These are phyloP conservation scores for Flexamia atlantica DNA, from an alignment of 2,888 invertebrate genomes.

Conservation along the genomic window DNA sequence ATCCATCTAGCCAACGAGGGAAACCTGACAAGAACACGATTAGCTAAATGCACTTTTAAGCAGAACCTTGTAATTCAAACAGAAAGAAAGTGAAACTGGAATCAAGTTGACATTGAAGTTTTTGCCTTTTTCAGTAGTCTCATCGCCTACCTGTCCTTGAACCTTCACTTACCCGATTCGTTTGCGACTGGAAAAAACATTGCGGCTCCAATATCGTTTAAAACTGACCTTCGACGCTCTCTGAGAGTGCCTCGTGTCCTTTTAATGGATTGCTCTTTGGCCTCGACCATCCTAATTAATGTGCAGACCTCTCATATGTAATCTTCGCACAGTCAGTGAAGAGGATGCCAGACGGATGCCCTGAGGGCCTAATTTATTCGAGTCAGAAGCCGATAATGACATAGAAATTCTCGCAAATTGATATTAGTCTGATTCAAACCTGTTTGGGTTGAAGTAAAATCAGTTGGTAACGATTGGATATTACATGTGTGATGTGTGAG, in stretches of 20 bases:
- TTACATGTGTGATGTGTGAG: not conserved
- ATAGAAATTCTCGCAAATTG: not conserved
- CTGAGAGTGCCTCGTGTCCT: constrained; percentile 1
- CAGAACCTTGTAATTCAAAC: no score
- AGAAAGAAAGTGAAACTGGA: not conserved
- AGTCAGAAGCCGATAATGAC: not conserved
- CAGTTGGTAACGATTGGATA: not conserved
- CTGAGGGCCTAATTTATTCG: not conserved
- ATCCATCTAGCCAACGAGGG: no score
- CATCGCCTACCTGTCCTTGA: not conserved
- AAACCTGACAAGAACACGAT: no score
- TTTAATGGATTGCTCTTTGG: constrained; percentile 31
- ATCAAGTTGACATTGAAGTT: not conserved
- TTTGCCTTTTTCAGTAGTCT: constrained; percentile 11
- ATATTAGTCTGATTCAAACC: not conserved
- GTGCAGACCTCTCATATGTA: not conserved
- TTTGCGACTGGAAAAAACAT: constrained; percentile 5
- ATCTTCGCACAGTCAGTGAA: not conserved
- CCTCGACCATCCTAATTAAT: constrained; percentile 5
- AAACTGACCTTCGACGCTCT: constrained; percentile 9
- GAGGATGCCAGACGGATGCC: constrained; percentile 1
- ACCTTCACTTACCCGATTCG: not conserved
- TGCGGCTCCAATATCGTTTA: not conserved
- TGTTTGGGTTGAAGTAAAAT: not conserved
- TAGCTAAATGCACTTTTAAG: no score